Evolutionary conservation across 1,140 invertebrate genomes (phyloP).

Genomic region (Zophobas atratus): DNA sequence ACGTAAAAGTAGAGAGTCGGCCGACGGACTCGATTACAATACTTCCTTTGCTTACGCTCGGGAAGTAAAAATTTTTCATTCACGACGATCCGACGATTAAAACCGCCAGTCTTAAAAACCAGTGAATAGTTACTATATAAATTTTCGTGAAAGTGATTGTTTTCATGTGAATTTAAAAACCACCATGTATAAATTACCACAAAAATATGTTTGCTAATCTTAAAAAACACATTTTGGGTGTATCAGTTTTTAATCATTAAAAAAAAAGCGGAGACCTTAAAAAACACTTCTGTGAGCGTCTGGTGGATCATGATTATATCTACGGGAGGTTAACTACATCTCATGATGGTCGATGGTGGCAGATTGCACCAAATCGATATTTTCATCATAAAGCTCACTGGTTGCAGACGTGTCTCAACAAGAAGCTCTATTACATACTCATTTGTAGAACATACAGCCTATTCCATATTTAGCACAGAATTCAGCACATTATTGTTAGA

Average conservation of each 20-base stretch:
- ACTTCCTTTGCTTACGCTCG: too few species aligned
- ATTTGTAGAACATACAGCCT: not conserved
- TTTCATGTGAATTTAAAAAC: not conserved
- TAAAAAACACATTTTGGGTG: too few species aligned
- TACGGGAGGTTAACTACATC: slow-evolving; percentile 23
- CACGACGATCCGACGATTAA: not conserved
- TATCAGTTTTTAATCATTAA: too few species aligned
- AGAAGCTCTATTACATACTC: slow-evolving; percentile 25
- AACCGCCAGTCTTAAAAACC: not conserved
- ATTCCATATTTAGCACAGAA: too few species aligned
- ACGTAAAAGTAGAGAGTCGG: too few species aligned
- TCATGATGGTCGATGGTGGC: slow-evolving; percentile 26
- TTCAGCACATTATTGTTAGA: too few species aligned
- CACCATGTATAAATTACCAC: too few species aligned
- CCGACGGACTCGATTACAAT: too few species aligned
- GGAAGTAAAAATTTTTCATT: too few species aligned
- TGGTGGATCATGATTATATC: slow-evolving; percentile 23
- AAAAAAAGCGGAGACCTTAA: too few species aligned
- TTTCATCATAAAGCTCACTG: slow-evolving; percentile 29
- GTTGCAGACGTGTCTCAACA: slow-evolving; percentile 4
- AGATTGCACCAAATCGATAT: slow-evolving; percentile 31
- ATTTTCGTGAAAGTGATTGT: slow-evolving; percentile 22
- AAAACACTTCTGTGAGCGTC: not conserved
- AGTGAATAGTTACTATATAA: slow-evolving; percentile 25
- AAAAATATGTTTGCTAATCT: too few species aligned